Evolutionary conservation across 2,113 vertebrate species (phyloP).

Genomic region (Romanogobio albipinnatus): DNA sequence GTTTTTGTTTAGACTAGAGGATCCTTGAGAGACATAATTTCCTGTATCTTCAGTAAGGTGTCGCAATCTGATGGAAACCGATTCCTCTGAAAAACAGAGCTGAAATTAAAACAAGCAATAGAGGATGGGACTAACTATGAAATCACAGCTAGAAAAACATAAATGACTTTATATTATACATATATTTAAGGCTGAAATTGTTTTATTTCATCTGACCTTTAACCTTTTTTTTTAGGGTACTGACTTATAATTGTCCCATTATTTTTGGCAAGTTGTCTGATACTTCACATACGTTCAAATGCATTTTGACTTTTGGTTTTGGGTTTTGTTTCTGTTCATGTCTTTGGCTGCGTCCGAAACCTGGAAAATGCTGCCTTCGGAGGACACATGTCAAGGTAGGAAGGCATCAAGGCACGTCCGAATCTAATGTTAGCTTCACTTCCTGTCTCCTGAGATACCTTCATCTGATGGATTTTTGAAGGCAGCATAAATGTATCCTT

Average conservation of each 20-base stretch:
- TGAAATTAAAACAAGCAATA: constrained; percentile 29
- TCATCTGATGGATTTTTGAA: no score
- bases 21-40: constrained; percentile 62
- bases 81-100: constrained; percentile 69
- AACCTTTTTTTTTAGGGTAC: neutral
- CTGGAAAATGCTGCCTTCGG: no score
- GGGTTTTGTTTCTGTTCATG: no score
- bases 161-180: neutral
- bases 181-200: neutral
- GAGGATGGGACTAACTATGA: neutral
- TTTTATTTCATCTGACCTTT: neutral
- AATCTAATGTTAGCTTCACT: no score
- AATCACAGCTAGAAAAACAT: neutral
- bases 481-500: no score
- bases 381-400: no score
- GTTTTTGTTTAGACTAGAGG: constrained; percentile 55
- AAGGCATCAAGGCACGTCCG: no score
- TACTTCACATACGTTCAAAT: no score
- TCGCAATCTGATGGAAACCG: constrained; percentile 64
- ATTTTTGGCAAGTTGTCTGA: neutral
- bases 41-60: constrained; percentile 63
- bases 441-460: no score
- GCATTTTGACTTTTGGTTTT: no score
- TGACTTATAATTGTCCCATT: neutral
- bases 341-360: no score